Percentiles rank a stretch among this genome's conserved stretches.
These are phyloP conservation scores for Fulmarus glacialis DNA, from an alignment of 2,113 vertebrate genomes.

Conservation along the genomic window DNA sequence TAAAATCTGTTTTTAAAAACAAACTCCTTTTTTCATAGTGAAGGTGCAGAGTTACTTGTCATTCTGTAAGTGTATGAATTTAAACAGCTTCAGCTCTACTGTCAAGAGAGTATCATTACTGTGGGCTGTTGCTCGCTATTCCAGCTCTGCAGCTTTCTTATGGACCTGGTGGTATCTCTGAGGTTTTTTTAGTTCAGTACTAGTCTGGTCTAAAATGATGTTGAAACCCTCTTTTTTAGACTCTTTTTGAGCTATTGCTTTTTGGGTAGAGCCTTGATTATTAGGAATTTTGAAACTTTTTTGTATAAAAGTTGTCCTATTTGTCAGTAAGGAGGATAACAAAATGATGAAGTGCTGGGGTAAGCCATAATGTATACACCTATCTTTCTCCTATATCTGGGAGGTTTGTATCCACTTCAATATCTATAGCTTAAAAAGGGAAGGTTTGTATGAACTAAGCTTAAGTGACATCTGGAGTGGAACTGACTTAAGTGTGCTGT, in stretches of 20 bases:
- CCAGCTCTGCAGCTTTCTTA: background rate
- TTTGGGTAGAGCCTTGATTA: background rate
- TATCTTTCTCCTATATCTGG: background rate
- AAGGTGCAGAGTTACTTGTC: background rate
- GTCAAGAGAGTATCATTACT: background rate
- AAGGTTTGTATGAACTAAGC: background rate
- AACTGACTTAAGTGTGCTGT: accelerated
- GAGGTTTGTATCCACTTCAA: background rate
- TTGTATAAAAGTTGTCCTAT: background rate
- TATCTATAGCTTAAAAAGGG: background rate
- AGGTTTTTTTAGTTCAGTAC: background rate
- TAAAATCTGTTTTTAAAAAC: background rate
- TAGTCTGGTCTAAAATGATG: background rate
- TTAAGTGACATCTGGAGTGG: background rate
- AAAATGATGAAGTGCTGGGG: background rate
- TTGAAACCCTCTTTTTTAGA: background rate
- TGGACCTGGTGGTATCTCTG: too few species aligned
- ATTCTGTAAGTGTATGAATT: background rate
- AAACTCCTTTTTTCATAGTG: background rate
- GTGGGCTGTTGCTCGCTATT: background rate
- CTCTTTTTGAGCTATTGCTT: background rate
- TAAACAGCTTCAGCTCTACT: background rate
- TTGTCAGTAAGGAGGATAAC: background rate
- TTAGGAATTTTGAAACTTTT: background rate
- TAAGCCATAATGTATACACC: background rate